phyloP scores from a whole-genome alignment of 1,140 invertebrate species.

The Drosophila pachea region DNA sequence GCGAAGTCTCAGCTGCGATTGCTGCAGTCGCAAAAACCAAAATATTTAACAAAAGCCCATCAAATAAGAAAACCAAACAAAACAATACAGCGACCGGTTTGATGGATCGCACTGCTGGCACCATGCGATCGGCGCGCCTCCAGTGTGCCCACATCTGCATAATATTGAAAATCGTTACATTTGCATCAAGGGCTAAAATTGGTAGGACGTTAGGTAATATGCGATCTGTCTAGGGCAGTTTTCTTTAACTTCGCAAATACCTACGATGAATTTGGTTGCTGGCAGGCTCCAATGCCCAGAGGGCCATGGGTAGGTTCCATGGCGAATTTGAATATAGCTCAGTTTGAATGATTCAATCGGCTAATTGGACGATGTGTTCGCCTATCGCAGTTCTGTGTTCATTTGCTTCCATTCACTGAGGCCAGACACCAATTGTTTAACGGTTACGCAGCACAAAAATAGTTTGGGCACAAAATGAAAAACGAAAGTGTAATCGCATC shows the following conservation, averaged over 20 bases:
- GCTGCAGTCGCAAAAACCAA: constrained; percentile 18
- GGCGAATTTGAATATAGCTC: constrained; percentile 11
- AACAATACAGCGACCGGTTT: constrained; percentile 30
- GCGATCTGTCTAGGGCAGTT: no score
- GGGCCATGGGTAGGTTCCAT: background rate
- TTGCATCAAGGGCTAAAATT: background rate
- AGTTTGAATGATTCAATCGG: background rate
- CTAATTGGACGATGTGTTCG: constrained; percentile 22
- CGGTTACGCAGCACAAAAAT: constrained; percentile 33
- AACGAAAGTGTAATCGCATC: constrained; percentile 59
- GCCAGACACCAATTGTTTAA: constrained; percentile 14
- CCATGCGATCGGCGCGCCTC: background rate
- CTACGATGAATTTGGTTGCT: background rate
- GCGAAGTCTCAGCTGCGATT: constrained; percentile 49
- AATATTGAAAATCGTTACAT: background rate
- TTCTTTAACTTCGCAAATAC: no score
- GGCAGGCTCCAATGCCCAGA: background rate
- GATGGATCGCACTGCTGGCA: background rate
- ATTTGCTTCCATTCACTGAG: constrained; percentile 11
- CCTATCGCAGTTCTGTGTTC: constrained; percentile 21
- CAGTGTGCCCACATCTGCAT: background rate
- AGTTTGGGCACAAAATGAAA: constrained; percentile 30
- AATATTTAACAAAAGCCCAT: constrained; percentile 5
- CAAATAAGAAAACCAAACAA: background rate
- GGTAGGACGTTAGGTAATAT: background rate